phyloP scores from a whole-genome alignment of 1,140 invertebrate species.

The Melitaea cinxia region DNA sequence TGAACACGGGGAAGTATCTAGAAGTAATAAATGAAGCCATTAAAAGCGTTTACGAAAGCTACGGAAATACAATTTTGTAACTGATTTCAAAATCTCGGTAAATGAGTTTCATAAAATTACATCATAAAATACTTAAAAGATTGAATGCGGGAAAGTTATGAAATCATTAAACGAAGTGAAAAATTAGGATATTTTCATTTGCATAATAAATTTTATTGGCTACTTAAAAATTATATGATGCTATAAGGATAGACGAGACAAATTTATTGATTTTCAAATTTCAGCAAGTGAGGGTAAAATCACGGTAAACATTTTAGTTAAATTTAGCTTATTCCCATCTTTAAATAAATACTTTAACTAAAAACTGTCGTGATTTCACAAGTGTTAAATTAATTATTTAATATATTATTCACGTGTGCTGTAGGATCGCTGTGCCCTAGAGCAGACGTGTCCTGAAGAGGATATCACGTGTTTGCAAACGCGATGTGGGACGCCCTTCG shows the following conservation, averaged over 20 bases:
- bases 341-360: no score
- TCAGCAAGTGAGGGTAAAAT: no score
- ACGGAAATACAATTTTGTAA: slow-evolving; percentile 7
- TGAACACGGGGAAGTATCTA: neutral
- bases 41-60: slow-evolving; percentile 2
- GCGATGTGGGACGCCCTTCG: no score
- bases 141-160: slow-evolving; percentile 15
- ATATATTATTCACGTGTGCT: no score
- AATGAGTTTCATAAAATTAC: slow-evolving; percentile 12
- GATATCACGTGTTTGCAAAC: no score
- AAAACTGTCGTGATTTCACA: neutral
- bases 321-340: no score
- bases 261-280: no score
- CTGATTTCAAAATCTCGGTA: slow-evolving; percentile 15
- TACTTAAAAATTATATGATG: slow-evolving; percentile 8
- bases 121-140: slow-evolving; percentile 23
- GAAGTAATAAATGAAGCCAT: neutral
- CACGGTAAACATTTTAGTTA: no score
- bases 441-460: no score
- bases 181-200: neutral
- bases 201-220: slow-evolving; percentile 8
- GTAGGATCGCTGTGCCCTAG: no score
- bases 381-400: neutral
- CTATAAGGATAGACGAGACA: neutral
- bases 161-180: neutral